Conservation (phyloP, 1,140 invertebrate species). For the Zaprionus davidi region DNA sequence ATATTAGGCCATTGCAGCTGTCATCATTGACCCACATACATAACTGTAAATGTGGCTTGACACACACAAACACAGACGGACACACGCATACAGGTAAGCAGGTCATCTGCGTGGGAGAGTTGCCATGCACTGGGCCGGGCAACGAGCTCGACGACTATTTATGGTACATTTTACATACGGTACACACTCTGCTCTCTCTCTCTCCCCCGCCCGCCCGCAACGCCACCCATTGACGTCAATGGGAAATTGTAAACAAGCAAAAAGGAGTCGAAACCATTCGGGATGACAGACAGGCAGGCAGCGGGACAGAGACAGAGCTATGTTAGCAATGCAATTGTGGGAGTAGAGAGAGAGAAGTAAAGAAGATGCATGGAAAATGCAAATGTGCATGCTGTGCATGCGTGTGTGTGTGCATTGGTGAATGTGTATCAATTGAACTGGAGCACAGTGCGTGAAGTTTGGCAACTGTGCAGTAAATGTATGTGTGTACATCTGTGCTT, state of each 20-base stretch:
- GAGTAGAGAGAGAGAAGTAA: neutral
- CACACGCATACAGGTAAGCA: slow-evolving; percentile 12
- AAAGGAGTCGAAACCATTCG: slow-evolving; percentile 14
- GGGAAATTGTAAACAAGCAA: slow-evolving; percentile 33
- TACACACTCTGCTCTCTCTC: neutral
- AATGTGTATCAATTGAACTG: slow-evolving; percentile 6
- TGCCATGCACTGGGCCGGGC: slow-evolving; percentile 8
- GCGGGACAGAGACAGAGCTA: slow-evolving; percentile 3
- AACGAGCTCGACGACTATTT: slow-evolving; percentile 13
- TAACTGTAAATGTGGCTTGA: slow-evolving; percentile 25
- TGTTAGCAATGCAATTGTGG: neutral
- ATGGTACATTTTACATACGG: slow-evolving; percentile 5
- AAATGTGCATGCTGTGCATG: slow-evolving; percentile 1
- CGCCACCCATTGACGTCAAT: slow-evolving; percentile 21
- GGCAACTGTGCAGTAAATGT: slow-evolving; percentile 15
- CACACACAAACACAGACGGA: neutral
- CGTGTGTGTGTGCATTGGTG: neutral
- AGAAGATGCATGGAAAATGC: neutral
- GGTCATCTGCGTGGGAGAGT: slow-evolving; percentile 31
- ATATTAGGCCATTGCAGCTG: slow-evolving; percentile 4
- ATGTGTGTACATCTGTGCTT: neutral
- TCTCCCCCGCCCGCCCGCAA: neutral
- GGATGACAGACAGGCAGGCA: neutral
- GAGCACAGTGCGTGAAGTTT: slow-evolving; percentile 32
- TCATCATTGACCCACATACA: slow-evolving; percentile 44